Base-by-base conservation (phyloP, 2,113 vertebrate genomes). In the Neotoma lepida region DNA sequence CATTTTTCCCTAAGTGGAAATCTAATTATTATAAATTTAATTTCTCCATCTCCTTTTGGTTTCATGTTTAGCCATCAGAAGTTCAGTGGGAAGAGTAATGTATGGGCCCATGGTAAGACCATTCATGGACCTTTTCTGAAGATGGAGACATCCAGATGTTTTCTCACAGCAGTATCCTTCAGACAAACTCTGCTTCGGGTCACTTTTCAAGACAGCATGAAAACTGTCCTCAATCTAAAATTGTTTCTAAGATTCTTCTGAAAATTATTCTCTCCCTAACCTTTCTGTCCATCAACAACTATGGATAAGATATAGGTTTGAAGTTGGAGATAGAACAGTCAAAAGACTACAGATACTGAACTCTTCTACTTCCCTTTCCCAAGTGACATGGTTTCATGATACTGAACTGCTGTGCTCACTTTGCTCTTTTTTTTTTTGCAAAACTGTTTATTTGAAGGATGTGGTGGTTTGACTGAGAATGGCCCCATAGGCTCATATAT, bases 371-470 rank as follows among this genome's bases (percentile, higher is more conserved):
- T 76, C 20, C 6, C 10, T 86, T 80, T 91, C 28, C 20, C 56
- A 87, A 56, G 33, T 54, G 44, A 20, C 41, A 82, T 46, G 61
- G 20, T 90, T n/a, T 68, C 24, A 70, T 51, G 74, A 39, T 63
- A 17, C 51, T 68, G 56, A 89, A 68, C 81, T 93, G 63, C 4
- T 49, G 24, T 56, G 6, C 24, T 74, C 81, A 86, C 15, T 70
- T 87, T 51, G 28, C 77, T 24, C 33, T 51, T 81, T 58, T 28
- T 56, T 10, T 66, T 92, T 73, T 28, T 92, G 46, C 22, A 87
- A 86, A 95, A 89, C 76, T 89, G 9, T 81, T 92, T 5, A 68
- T 71, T 86, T 70, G 13, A 82, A 61, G 54, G n/a, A 39, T 61
- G n/a, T 8, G 6, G 13, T 82, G 54, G 35, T 39, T 58, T 58